Base-by-base conservation (phyloP, 2,113 vertebrate genomes). In the Hymenochirus boettgeri region DNA sequence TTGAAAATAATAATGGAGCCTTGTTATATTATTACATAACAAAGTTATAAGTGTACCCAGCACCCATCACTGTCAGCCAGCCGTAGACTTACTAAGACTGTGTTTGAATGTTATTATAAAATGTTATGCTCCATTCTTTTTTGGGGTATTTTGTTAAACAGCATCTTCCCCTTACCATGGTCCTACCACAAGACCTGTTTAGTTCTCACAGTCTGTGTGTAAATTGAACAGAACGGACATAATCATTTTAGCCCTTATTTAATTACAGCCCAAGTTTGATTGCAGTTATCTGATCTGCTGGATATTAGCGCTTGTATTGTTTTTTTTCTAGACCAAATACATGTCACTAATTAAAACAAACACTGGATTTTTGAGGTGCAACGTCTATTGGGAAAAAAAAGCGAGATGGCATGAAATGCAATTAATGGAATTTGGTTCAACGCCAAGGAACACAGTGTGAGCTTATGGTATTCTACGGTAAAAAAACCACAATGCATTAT, bases 381-480 rank as follows among this genome's bases (percentile, higher is more conserved):
- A 55, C 72, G 57, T 76, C 74, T 72, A 82, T 62, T 70, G 61
- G 76, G 72, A 18, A 54, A 69, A 59, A 62, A 67, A 21, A 24
- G 37, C 83, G 85, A 11, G 37, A 55, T 27, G 50, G 18, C 33
- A 84, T 81, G 85, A 84, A 86, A 84, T 83, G 55, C 87, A 85
- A 87, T 88, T 87, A 87, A 81, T 73, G 79, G 77, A 81, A 62
- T 1, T 70, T 88, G 85, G 85, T 78, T 0, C 51, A 54, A 17
- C 42, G 80, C 86, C 86, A 88, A 81, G 74, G 74, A 51, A 81
- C 56, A 76, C 76, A 21, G 3, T 74, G 77, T 75, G 79, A 74
- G 81, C 73, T 71, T 80, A 74, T 79, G 77, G 76, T 37, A 77
- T 72, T 76, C 46, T 79, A 67, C 76, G n/a, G 77, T 65, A 80